phyloP scores from a whole-genome alignment of 2,888 invertebrate species.

The Orchestes rusci region DNA sequence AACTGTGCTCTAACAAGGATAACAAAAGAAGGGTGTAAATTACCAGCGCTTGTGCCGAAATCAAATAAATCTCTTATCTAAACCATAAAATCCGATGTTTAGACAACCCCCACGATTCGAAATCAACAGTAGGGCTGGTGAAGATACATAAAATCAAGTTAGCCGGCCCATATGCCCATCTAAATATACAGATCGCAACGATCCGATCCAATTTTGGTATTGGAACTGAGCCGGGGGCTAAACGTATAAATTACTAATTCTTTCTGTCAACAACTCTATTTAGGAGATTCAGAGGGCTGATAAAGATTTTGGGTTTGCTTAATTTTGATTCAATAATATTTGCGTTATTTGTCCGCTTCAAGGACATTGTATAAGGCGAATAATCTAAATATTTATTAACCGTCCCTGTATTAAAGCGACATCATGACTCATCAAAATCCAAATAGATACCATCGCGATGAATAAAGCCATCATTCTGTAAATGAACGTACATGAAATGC shows the following conservation, averaged over 20 bases:
- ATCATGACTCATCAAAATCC: too few species aligned
- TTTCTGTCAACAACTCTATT: constrained; percentile 22
- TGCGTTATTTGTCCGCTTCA: too few species aligned
- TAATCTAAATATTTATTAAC: too few species aligned
- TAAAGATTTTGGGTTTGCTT: too few species aligned
- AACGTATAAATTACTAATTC: constrained; percentile 37
- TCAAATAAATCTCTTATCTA: constrained; percentile 23
- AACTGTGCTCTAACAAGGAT: too few species aligned
- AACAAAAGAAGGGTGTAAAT: constrained; percentile 16
- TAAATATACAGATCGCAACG: constrained; percentile 11
- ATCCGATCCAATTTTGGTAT: constrained; percentile 18
- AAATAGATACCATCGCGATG: too few species aligned
- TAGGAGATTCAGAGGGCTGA: too few species aligned
- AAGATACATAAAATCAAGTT: constrained; percentile 23
- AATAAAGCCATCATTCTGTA: too few species aligned
- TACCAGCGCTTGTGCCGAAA: constrained; percentile 13
- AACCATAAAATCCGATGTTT: constrained; percentile 20
- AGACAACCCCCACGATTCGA: constrained; percentile 16
- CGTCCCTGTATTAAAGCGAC: too few species aligned
- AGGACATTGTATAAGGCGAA: too few species aligned
- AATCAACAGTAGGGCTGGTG: constrained; percentile 9
- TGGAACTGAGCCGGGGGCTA: constrained; percentile 10
- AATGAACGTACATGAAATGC: too few species aligned
- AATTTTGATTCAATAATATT: too few species aligned
- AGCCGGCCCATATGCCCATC: constrained; percentile 20